Base-by-base conservation (phyloP, 2,797 vertebrate genomes). In the Balearica regulorum region DNA sequence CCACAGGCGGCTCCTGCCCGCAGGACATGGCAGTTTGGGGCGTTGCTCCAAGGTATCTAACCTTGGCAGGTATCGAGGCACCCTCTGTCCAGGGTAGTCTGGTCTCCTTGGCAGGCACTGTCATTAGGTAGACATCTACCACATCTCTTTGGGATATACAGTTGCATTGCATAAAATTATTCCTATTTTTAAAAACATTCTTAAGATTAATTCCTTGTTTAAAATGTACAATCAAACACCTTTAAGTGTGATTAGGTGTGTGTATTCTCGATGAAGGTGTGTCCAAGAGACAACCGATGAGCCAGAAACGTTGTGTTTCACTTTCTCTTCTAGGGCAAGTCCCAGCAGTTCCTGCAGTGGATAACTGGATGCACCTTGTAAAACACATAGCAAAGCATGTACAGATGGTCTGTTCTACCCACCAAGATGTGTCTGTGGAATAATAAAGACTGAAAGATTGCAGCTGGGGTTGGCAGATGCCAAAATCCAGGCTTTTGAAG, bases 91-190 rank as follows among this genome's bases (percentile, higher is more conserved):
- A 55, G 39, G 22, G 35, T 11, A 44, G 33, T 17, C 31, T n/a
- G 18, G 26, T 49, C 35, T 43, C 35, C 75, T 18, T 7, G 21
- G 3, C 26, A 44, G 33, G n/a, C 17, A 14, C 19, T 16, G 25
- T 39, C 44, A 37, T 39, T 31, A 8, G 35, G 37, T 19, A 39
- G n/a, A 26, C 31, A 28, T 26, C 33, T 12, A 11, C 33, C 24
- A 21, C 10, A 6, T 39, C 29, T 13, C 21, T 48, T 43, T 12
- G 18, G 17, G 16, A 24, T 16, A 18, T 10, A 24, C 14, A 35
- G 18, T 5, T 76, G 11, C 16, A 25, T 11, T 7, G 15, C 18
- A 35, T 20, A 7, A 37, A 51, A 29, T 0, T 1, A 53, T 15
- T 19, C n/a, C 19, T 41, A 22, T 35, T 61, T 37, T 37, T 37